phyloP scores from a whole-genome alignment of 2,113 vertebrate genomes.

The Willisornis vidua region DNA sequence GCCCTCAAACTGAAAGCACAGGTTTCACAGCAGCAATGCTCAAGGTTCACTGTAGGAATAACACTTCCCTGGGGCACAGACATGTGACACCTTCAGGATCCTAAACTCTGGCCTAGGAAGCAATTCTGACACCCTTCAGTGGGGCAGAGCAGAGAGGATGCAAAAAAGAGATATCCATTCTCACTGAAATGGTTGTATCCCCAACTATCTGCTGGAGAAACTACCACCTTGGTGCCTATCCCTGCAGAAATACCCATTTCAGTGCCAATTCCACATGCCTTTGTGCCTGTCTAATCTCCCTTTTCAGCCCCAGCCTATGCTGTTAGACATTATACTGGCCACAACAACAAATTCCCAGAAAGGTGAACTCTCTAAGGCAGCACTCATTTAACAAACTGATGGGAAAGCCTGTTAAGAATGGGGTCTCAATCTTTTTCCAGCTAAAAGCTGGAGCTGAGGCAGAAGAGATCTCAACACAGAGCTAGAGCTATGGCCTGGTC shows the following conservation, averaged over 20 bases:
- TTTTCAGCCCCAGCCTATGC: rapidly evolving
- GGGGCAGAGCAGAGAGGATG: not conserved
- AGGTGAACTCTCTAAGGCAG: not conserved
- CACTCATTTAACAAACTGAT: not conserved
- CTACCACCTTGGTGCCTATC: not conserved
- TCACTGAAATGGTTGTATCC: not conserved
- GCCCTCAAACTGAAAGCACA: not conserved
- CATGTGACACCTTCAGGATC: rapidly evolving
- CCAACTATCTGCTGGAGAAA: not conserved
- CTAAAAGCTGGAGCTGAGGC: not conserved
- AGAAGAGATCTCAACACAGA: not conserved
- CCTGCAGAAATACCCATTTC: not conserved
- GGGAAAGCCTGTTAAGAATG: not conserved
- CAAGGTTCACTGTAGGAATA: not conserved
- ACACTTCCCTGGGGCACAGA: not conserved
- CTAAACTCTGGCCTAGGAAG: not conserved
- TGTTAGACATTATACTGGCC: not conserved
- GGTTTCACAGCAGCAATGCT: not conserved
- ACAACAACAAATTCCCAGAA: not conserved
- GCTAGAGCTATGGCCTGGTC: not conserved
- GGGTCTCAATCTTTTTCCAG: not conserved
- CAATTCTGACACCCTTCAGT: not conserved
- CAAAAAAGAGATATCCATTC: not conserved
- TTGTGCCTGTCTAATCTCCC: not conserved
- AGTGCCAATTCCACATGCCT: not conserved